These are phyloP conservation scores for Helicoverpa armigera DNA, from an alignment of 1,140 invertebrate species.

Conservation along the genomic window DNA sequence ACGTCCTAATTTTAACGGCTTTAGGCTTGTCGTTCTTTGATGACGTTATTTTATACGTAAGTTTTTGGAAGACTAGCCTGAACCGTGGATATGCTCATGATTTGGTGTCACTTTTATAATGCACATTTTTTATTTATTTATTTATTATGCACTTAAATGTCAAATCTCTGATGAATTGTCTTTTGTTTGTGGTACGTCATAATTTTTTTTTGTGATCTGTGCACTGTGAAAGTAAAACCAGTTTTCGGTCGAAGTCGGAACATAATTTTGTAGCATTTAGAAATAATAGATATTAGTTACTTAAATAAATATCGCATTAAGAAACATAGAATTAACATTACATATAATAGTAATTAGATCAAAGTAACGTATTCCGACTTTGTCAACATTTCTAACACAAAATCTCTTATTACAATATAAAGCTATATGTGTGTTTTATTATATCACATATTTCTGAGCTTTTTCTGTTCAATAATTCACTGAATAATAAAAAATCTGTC, in stretches of 20 bases:
- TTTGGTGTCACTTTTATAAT: slow-evolving; percentile 18
- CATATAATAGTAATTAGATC: no score
- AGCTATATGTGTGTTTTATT: neutral
- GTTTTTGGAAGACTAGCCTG: neutral
- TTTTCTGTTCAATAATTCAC: neutral
- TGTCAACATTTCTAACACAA: neutral
- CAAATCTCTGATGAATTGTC: no score
- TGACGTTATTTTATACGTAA: no score
- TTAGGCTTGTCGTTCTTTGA: no score
- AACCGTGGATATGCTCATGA: neutral
- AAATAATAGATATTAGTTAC: neutral
- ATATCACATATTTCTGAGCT: slow-evolving; percentile 15
- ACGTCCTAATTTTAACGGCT: no score
- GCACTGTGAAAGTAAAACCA: slow-evolving; percentile 11
- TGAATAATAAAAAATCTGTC: neutral
- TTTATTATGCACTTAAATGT: neutral
- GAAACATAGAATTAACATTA: neutral
- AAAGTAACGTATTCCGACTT: neutral
- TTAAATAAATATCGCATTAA: neutral
- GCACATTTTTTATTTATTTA: neutral
- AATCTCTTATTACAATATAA: neutral
- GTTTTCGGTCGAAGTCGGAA: slow-evolving; percentile 16
- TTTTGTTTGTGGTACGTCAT: neutral
- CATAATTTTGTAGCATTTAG: neutral
- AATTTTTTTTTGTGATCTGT: neutral